phyloP scores from a whole-genome alignment of 2,113 vertebrate genomes.

The Actenoides hombroni region DNA sequence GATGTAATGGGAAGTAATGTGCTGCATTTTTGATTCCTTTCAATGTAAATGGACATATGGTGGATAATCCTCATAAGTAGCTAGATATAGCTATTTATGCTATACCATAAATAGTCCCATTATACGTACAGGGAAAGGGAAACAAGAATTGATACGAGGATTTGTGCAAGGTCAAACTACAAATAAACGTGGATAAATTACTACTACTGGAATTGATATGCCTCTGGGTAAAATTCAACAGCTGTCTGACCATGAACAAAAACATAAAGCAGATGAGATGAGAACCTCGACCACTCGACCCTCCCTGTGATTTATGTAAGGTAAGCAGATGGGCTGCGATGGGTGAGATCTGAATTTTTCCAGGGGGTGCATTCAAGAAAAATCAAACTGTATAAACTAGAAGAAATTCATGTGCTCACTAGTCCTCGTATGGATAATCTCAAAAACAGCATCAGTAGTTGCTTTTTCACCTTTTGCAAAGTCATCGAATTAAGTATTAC shows the following conservation, averaged over 20 bases:
- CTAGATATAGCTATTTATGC: not conserved
- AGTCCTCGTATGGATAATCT: not conserved
- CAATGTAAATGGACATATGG: not conserved
- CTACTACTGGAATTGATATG: not conserved
- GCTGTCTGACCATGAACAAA: not conserved
- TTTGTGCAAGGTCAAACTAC: not conserved
- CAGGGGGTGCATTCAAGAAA: not conserved
- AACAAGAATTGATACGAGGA: not conserved
- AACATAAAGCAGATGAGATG: not conserved
- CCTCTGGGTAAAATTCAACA: constrained; percentile 1
- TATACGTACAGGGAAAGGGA: not conserved
- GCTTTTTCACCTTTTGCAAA: not conserved
- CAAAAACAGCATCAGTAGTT: not conserved
- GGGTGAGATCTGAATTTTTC: not conserved
- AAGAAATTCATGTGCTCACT: not conserved
- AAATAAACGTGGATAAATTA: not conserved
- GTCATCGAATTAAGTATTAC: not conserved
- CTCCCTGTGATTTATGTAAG: not conserved
- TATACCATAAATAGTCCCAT: not conserved
- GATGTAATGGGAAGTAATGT: not conserved
- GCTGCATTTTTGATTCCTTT: not conserved
- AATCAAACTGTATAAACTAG: not conserved
- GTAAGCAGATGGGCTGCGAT: not conserved
- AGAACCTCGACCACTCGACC: not conserved
- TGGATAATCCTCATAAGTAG: not conserved